These are phyloP conservation scores for Scytalopus superciliaris DNA, from an alignment of 2,113 vertebrate species.

Conservation along the genomic window DNA sequence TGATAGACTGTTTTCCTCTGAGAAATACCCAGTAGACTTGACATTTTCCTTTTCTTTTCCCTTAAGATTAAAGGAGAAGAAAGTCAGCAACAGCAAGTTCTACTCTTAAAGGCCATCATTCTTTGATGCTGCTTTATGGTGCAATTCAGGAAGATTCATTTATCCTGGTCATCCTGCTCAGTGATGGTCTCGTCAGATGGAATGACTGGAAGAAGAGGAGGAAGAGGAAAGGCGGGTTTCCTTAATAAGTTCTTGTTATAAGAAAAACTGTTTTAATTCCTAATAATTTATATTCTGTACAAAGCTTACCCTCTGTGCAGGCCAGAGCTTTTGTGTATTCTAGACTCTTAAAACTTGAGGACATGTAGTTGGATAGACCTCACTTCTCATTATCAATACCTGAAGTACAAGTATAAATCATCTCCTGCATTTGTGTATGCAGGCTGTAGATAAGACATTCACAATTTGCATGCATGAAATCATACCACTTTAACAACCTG, in stretches of 20 bases:
- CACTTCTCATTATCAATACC: background rate
- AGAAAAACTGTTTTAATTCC: background rate
- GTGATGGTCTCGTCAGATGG: background rate
- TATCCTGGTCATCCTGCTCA: background rate
- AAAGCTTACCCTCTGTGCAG: background rate
- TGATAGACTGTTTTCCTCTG: background rate
- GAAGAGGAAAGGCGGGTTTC: background rate
- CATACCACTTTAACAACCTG: background rate
- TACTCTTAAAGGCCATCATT: constrained; percentile 78
- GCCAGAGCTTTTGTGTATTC: background rate
- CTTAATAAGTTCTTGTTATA: background rate
- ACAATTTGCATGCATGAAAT: constrained; percentile 15
- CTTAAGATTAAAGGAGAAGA: constrained; percentile 88
- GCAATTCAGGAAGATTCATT: background rate
- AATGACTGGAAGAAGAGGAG: constrained; percentile 7
- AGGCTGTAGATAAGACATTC: background rate
- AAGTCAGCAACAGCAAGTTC: constrained; percentile 92
- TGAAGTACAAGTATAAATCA: background rate
- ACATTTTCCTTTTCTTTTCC: constrained; percentile 7
- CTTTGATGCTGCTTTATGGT: background rate
- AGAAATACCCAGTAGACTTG: background rate
- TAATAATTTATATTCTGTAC: constrained; percentile 67
- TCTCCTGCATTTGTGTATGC: background rate
- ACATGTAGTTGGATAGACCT: background rate
- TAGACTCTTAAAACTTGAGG: background rate